Conservation (phyloP, 2,797 vertebrate species). For the Cyprinodon diabolis region DNA sequence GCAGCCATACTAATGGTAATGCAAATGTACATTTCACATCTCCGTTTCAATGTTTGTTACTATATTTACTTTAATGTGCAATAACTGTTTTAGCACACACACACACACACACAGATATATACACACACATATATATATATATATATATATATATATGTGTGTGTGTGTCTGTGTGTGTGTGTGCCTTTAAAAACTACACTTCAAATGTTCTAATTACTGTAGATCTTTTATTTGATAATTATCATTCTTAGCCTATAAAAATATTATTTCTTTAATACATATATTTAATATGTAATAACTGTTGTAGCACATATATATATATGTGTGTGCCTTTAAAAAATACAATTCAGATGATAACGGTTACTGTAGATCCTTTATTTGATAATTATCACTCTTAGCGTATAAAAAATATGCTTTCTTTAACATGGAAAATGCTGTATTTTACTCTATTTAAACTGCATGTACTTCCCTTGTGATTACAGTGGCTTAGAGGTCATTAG, state of each 20-base stretch:
- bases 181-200: no score
- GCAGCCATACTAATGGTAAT: neutral
- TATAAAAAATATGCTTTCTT: neutral
- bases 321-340: no score
- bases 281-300: no score
- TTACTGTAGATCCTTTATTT: neutral
- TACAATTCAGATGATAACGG: neutral
- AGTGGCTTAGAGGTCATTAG: conserved; percentile 22
- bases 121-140: neutral
- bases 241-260: no score
- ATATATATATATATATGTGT: neutral
- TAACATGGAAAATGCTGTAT: neutral
- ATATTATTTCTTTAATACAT: no score
- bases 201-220: neutral
- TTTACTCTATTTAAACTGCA: neutral
- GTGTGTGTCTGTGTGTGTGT: no score
- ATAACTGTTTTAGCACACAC: neutral
- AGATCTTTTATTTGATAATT: no score
- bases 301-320: neutral
- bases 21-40: neutral
- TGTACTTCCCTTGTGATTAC: neutral
- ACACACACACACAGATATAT: no score
- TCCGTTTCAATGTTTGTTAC: neutral
- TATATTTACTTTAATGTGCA: neutral
- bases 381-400: neutral